Conservation (phyloP, 30 jellyfish, hydroid and myxozoan species). For the Turritopsis rubra region DNA sequence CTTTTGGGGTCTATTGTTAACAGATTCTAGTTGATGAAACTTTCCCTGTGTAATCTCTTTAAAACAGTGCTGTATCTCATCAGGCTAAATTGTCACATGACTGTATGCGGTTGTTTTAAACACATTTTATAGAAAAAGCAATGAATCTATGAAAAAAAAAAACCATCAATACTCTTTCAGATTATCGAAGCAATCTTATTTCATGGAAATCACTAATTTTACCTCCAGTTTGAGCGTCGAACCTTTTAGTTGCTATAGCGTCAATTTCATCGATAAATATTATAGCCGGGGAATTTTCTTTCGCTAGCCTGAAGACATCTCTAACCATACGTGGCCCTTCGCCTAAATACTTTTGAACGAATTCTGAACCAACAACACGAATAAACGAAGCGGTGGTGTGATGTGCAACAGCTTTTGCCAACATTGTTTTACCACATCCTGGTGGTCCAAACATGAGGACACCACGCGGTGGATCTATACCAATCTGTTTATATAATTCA, state of each 20-base stretch:
- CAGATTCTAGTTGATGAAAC: no score
- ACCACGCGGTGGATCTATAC: constrained; percentile 98
- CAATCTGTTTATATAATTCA: constrained; percentile 90
- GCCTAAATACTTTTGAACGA: constrained; percentile 93
- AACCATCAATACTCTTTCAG: no score
- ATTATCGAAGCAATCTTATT: no score
- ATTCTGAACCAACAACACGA: constrained; percentile 94
- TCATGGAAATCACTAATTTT: no score
- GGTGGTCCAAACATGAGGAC: constrained; percentile 99
- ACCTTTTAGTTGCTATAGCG: constrained; percentile 96
- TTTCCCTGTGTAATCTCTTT: no score
- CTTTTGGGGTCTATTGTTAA: no score
- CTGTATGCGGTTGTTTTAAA: no score
- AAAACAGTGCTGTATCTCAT: no score
- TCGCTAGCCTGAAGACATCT: constrained; percentile 93
- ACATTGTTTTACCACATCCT: constrained; percentile 96
- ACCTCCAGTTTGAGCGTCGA: constrained; percentile 99
- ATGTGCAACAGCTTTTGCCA: constrained; percentile 98
- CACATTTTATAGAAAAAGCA: no score
- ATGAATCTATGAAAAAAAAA: no score
- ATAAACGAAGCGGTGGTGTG: constrained; percentile 95
- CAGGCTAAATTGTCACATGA: no score
- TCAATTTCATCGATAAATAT: constrained; percentile 93
- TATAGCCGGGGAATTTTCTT: constrained; percentile 93
- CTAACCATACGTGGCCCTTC: constrained; percentile 99